Conservation (phyloP, 2,888 invertebrate species). For the Polydrusus cervinus region DNA sequence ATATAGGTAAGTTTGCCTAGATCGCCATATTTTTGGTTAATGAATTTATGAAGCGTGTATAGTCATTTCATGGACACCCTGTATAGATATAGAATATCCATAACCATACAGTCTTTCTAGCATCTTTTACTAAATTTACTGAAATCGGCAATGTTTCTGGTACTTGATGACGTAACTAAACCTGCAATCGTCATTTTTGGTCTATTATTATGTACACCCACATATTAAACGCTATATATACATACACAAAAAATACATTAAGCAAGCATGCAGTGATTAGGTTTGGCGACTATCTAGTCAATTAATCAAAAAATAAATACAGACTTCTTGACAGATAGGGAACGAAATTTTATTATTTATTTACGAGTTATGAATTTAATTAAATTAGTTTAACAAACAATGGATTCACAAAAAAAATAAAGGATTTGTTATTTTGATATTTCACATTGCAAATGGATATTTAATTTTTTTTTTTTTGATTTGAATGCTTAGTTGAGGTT, state of each 20-base stretch:
- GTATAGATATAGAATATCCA: no score
- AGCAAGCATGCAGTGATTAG: slow-evolving; percentile 20
- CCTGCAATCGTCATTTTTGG: no score
- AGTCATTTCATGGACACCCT: no score
- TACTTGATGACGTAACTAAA: no score
- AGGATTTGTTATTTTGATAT: neutral
- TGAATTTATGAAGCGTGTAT: no score
- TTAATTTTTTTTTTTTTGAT: neutral
- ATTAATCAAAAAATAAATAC: slow-evolving; percentile 31
- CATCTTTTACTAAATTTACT: no score
- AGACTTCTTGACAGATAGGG: slow-evolving; percentile 18
- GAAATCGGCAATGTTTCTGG: no score
- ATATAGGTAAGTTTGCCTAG: no score
- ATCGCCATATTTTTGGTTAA: no score
- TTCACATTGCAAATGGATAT: neutral
- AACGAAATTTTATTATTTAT: slow-evolving; percentile 25
- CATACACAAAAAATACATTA: slow-evolving; percentile 18
- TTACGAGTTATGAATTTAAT: neutral
- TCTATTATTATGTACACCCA: neutral
- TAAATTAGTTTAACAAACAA: slow-evolving; percentile 8
- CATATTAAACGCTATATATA: neutral
- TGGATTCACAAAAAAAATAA: neutral
- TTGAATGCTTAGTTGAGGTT: no score
- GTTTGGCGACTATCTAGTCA: neutral
- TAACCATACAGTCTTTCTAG: no score